Evolutionary conservation across 92 coral and sea anemone genomes (phyloP).

Genomic region (Galaxea fascicularis): DNA sequence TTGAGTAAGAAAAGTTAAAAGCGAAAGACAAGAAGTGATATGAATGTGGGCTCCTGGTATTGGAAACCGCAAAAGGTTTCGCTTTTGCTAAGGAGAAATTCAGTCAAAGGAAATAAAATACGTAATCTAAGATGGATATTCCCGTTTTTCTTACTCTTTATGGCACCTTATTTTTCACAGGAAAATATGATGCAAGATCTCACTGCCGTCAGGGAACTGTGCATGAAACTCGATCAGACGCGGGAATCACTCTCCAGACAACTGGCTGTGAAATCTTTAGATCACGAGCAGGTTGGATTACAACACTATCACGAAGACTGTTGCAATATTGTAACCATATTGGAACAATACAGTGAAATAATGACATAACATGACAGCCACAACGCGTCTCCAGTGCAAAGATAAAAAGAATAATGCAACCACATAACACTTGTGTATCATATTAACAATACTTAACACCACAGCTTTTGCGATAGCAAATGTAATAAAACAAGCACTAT

Average conservation of each 20-base stretch:
- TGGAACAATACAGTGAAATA: too few relatives aligned
- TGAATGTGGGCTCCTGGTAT: too few relatives aligned
- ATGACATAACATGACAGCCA: neutral
- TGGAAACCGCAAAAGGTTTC: too few relatives aligned
- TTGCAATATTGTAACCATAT: neutral
- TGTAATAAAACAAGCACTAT: too few relatives aligned
- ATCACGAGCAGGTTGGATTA: constrained; percentile 84
- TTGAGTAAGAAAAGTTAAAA: too few relatives aligned
- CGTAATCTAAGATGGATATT: neutral
- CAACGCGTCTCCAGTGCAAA: neutral
- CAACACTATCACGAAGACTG: neutral
- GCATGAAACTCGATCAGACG: constrained; percentile 95
- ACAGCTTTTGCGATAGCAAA: too few relatives aligned
- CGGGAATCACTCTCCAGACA: constrained; percentile 95
- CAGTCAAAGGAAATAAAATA: too few relatives aligned
- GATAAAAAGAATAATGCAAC: too few relatives aligned
- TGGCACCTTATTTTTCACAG: constrained; percentile 46
- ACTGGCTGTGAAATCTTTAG: constrained; percentile 90
- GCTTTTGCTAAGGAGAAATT: too few relatives aligned
- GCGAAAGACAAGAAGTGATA: too few relatives aligned
- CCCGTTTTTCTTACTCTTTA: neutral
- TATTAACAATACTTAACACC: too few relatives aligned
- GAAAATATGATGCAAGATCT: constrained; percentile 93
- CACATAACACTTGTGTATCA: too few relatives aligned
- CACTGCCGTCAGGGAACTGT: constrained; percentile 93